Conservation (phyloP, 1,140 invertebrate genomes). For the Ceratitis capitata region DNA sequence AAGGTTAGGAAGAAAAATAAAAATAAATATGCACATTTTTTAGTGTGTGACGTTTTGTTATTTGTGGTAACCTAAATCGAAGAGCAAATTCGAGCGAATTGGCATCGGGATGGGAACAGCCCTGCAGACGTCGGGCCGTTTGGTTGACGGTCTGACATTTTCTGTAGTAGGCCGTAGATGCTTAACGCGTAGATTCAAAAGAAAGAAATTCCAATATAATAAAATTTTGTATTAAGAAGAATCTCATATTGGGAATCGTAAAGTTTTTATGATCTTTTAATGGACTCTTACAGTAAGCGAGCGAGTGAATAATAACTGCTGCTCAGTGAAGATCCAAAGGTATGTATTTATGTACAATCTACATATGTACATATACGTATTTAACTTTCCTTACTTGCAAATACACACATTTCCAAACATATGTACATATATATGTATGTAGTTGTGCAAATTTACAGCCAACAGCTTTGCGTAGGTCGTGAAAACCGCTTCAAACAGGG, state of each 20-base stretch:
- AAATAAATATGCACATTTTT: too few species aligned
- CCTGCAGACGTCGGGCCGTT: not conserved
- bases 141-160: not conserved
- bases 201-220: conserved; percentile 56
- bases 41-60: not conserved
- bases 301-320: conserved; percentile 27
- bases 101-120: not conserved
- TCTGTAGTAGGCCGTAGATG: not conserved
- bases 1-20: not conserved
- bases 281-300: conserved; percentile 62
- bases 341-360: not conserved
- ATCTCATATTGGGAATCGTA: conserved; percentile 64
- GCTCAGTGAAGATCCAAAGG: not conserved
- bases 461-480: not conserved
- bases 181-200: not conserved
- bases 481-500: not conserved
- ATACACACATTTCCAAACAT: too few species aligned
- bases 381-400: too few species aligned
- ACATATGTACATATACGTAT: not conserved
- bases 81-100: not conserved
- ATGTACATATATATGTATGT: not conserved
- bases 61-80: not conserved
- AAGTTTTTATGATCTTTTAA: conserved; percentile 65
- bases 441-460: too few species aligned
- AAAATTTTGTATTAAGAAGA: conserved; percentile 63